These are phyloP conservation scores for Torymus texanus DNA, from an alignment of 2,888 invertebrate species.

Conservation along the genomic window DNA sequence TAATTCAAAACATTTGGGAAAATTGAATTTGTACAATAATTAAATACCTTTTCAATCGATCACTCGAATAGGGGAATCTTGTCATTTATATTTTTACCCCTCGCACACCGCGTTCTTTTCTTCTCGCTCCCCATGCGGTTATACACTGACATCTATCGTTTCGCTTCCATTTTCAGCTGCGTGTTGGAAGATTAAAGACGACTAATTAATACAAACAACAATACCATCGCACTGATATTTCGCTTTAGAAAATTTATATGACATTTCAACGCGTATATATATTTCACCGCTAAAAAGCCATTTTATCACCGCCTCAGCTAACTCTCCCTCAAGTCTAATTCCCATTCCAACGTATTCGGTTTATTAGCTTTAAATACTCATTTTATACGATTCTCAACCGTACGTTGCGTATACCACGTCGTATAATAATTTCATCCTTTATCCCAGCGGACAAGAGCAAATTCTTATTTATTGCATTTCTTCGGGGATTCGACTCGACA, in stretches of 20 bases:
- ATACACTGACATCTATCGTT: background rate
- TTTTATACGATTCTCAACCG: constrained; percentile 31
- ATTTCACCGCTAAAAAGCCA: constrained; percentile 20
- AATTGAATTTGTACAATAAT: constrained; percentile 23
- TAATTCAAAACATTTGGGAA: constrained; percentile 22
- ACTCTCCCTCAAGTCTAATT: constrained; percentile 18
- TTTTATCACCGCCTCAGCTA: constrained; percentile 12
- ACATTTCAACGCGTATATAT: too few relatives aligned
- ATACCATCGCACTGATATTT: background rate
- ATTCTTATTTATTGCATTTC: constrained; percentile 54
- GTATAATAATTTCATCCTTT: constrained; percentile 45
- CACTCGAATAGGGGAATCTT: constrained; percentile 7
- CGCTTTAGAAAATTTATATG: background rate
- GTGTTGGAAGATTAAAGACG: background rate
- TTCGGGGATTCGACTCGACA: background rate
- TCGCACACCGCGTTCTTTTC: background rate
- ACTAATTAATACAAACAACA: constrained; percentile 16
- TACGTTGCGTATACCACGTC: background rate
- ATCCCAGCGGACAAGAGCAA: constrained; percentile 44
- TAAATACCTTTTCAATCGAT: constrained; percentile 19
- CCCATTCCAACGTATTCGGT: constrained; percentile 44
- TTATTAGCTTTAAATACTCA: constrained; percentile 47
- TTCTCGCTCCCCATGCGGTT: background rate
- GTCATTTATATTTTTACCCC: background rate
- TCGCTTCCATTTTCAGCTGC: background rate